Percentiles rank a stretch among this genome's conserved stretches.
Evolutionary conservation across 2,888 invertebrate genomes (phyloP).

Genomic region (Drosophila fungiperda): DNA sequence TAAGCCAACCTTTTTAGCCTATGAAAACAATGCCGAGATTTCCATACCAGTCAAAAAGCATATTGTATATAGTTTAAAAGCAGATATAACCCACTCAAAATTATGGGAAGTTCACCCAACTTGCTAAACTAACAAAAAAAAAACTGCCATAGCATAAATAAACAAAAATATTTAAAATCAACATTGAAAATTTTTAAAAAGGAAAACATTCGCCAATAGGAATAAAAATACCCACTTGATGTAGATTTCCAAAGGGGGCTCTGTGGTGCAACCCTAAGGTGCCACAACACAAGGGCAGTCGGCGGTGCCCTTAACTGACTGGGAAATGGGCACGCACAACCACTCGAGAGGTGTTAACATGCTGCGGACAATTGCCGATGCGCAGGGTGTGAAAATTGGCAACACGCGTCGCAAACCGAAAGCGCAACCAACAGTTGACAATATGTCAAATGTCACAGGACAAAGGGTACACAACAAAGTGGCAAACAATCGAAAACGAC

Average conservation of each 20-base stretch:
- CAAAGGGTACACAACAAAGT: slow-evolving; percentile 50
- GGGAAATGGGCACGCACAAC: slow-evolving; percentile 53
- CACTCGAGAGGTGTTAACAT: slow-evolving; percentile 77
- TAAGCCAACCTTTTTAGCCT: slow-evolving; percentile 54
- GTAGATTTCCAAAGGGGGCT: slow-evolving; percentile 2
- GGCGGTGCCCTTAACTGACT: slow-evolving; percentile 11
- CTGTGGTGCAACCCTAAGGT: slow-evolving; percentile 55
- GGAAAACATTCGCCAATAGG: slow-evolving; percentile 56
- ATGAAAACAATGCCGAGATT: slow-evolving; percentile 68
- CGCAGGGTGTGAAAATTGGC: slow-evolving; percentile 82
- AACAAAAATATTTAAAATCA: slow-evolving; percentile 78
- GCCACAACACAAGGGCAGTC: slow-evolving; percentile 6
- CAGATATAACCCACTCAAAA: slow-evolving; percentile 40
- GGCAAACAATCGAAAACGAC: slow-evolving; percentile 43
- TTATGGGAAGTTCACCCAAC: slow-evolving; percentile 33
- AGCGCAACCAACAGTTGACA: slow-evolving; percentile 68
- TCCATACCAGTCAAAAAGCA: slow-evolving; percentile 63
- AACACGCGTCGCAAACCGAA: slow-evolving; percentile 74
- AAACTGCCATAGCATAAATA: slow-evolving; percentile 50
- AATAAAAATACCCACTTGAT: slow-evolving; percentile 21
- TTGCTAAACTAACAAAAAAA: slow-evolving; percentile 46
- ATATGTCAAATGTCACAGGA: slow-evolving; percentile 83
- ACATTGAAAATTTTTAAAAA: slow-evolving; percentile 68
- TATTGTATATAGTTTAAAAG: slow-evolving; percentile 46
- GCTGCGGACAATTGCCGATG: slow-evolving; percentile 74